These are phyloP conservation scores for Anaspis maculata DNA, from an alignment of 2,888 invertebrate genomes.

Conservation along the genomic window DNA sequence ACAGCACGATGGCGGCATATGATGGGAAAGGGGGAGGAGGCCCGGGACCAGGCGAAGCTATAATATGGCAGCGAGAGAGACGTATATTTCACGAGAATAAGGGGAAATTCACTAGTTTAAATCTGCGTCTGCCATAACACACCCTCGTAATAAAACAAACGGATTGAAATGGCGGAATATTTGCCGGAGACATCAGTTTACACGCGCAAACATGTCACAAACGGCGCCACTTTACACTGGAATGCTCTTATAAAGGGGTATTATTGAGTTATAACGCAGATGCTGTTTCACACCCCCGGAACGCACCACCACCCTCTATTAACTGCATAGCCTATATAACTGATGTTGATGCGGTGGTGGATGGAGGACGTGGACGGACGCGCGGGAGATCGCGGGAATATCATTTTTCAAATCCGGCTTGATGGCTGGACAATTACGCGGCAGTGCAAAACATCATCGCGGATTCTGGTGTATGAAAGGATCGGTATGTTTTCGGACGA, in stretches of 20 bases:
- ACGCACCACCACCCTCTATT: conserved; percentile 14
- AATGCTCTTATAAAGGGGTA: conserved; percentile 33
- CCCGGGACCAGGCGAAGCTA: neutral
- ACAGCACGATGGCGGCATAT: too few species aligned
- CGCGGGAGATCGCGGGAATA: too few species aligned
- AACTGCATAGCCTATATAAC: too few species aligned
- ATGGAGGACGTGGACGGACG: too few species aligned
- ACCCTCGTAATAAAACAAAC: conserved; percentile 28
- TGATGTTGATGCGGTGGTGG: too few species aligned
- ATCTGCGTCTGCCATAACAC: conserved; percentile 20
- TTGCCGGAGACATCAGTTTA: conserved; percentile 30
- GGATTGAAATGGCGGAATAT: conserved; percentile 28
- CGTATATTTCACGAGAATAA: conserved; percentile 11
- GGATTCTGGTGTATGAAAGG: too few species aligned
- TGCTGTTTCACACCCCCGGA: conserved; percentile 28
- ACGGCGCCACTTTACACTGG: conserved; percentile 32
- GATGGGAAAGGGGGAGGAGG: too few species aligned
- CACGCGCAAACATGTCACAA: conserved; percentile 31
- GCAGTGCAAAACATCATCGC: too few species aligned
- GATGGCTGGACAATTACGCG: too few species aligned
- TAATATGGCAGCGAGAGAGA: conserved; percentile 6
- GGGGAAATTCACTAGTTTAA: conserved; percentile 16
- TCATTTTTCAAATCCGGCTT: too few species aligned
- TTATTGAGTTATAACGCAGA: conserved; percentile 32
- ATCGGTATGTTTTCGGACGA: too few species aligned